Percentiles rank a stretch among this genome's conserved stretches.
These are phyloP conservation scores for Florisuga fusca DNA, from an alignment of 2,797 vertebrate genomes.

Conservation along the genomic window DNA sequence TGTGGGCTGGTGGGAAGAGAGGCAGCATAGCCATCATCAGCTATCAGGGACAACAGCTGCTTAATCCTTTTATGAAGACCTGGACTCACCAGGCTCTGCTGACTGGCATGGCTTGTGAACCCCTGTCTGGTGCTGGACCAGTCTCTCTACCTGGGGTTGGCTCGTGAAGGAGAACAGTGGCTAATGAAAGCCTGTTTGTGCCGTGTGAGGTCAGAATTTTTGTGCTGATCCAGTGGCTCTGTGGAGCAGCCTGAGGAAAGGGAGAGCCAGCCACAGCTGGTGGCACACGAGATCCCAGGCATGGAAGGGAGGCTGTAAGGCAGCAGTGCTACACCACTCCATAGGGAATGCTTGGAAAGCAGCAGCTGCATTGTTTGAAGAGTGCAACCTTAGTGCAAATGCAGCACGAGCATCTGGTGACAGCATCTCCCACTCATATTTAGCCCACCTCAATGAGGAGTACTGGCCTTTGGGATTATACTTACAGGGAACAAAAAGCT, in stretches of 20 bases:
- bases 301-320: neutral
- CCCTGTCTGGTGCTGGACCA: neutral
- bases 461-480: neutral
- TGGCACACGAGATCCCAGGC: neutral
- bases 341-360: neutral
- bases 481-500: neutral
- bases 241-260: neutral
- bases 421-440: neutral
- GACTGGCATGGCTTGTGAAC: neutral
- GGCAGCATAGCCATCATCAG: neutral
- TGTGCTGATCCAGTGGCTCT: neutral
- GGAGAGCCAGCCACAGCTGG: neutral
- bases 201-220: neutral
- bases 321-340: neutral
- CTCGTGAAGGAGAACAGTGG: neutral
- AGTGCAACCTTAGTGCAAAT: neutral
- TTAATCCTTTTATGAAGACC: neutral
- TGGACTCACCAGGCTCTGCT: neutral
- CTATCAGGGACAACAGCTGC: neutral
- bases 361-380: neutral
- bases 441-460: neutral
- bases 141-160: neutral
- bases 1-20: neutral
- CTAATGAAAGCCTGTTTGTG: neutral
- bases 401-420: neutral